A percentile compares a stretch with the other conserved stretches of the same genome.
These are phyloP conservation scores for Sorex maritimensis DNA, from an alignment of 2,797 vertebrate species.

Conservation along the genomic window DNA sequence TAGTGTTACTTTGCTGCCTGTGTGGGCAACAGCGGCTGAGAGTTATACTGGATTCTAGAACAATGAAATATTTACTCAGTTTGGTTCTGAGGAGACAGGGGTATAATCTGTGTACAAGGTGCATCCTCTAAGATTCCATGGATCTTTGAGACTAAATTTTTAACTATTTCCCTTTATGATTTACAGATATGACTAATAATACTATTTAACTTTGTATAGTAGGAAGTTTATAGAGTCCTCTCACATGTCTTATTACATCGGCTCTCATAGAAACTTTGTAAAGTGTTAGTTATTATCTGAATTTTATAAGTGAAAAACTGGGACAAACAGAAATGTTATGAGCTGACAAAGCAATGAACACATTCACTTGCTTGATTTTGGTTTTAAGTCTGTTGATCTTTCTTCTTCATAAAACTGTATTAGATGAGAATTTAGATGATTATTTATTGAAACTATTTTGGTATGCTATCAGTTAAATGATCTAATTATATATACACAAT, in stretches of 20 bases:
- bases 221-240: neutral
- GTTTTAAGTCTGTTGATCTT: neutral
- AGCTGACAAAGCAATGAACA: neutral
- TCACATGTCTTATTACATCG: neutral
- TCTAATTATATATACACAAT: no score
- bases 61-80: neutral
- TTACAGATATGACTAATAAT: neutral
- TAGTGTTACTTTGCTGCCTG: neutral
- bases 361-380: neutral
- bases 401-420: neutral
- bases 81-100: neutral
- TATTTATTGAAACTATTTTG: constrained; percentile 12
- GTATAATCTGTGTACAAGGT: neutral
- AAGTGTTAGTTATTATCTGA: neutral
- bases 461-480: no score
- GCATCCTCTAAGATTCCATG: neutral
- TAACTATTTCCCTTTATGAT: neutral
- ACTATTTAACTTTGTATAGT: neutral
- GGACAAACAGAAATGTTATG: neutral
- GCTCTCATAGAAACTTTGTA: neutral
- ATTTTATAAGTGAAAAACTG: constrained; percentile 20
- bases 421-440: neutral
- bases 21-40: neutral
- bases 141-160: neutral
- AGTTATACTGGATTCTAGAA: neutral